Evolutionary conservation across 2,888 invertebrate genomes (phyloP).

Genomic region (Morpho helenor): DNA sequence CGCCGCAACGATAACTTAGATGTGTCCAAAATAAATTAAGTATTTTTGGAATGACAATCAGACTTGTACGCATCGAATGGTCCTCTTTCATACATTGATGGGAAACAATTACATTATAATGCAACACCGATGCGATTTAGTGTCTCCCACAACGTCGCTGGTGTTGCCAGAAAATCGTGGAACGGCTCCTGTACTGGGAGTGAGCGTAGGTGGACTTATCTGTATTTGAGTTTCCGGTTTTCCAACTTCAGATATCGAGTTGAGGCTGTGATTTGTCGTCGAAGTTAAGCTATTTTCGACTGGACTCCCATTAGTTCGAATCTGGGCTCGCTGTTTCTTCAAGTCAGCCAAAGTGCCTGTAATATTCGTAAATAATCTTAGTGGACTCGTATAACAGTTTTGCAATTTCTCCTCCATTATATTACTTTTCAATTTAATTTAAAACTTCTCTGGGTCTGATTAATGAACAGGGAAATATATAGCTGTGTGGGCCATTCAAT

Average conservation of each 20-base stretch:
- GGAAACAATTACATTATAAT: constrained; percentile 79
- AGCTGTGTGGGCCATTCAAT: neutral
- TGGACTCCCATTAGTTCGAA: constrained; percentile 82
- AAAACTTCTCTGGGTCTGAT: neutral
- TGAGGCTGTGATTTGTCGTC: constrained; percentile 65
- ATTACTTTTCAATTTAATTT: neutral
- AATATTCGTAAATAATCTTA: constrained; percentile 33
- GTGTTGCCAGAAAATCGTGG: constrained; percentile 86
- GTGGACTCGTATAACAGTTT: neutral
- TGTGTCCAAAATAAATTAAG: constrained; percentile 18
- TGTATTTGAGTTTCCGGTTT: constrained; percentile 62
- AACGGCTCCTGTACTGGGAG: constrained; percentile 61
- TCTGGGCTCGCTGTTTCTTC: constrained; percentile 94
- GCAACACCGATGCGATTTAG: constrained; percentile 85
- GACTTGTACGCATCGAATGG: constrained; percentile 47
- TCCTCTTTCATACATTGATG: constrained; percentile 11
- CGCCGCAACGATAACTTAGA: neutral
- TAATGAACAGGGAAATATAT: neutral
- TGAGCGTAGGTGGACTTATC: constrained; percentile 62
- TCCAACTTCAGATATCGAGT: constrained; percentile 62
- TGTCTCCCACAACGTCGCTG: constrained; percentile 88
- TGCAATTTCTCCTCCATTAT: neutral
- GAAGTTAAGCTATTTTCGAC: constrained; percentile 66
- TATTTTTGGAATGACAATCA: constrained; percentile 64
- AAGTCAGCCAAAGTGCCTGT: constrained; percentile 92